These are phyloP conservation scores for Neolamprologus caudopunctatus DNA, from an alignment of 2,113 vertebrate genomes.

Conservation along the genomic window DNA sequence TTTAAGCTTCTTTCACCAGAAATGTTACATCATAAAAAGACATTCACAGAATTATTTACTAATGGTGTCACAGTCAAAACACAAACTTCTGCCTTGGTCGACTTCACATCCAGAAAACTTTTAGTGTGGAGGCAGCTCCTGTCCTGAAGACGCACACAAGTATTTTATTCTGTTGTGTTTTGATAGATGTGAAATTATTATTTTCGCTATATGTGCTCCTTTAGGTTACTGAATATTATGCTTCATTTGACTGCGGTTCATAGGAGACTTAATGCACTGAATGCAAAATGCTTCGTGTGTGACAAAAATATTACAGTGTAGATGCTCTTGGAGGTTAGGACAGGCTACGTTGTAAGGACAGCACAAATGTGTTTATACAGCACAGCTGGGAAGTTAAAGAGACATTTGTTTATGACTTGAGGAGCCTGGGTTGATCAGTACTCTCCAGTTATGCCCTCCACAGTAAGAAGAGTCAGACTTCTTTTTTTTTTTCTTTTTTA, in stretches of 20 bases:
- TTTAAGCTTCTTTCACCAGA: background rate
- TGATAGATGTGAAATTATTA: background rate
- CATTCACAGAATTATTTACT: background rate
- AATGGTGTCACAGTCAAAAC: background rate
- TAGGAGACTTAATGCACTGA: background rate
- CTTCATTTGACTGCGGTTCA: background rate
- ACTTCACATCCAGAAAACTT: background rate
- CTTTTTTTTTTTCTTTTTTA: background rate
- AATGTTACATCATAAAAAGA: background rate
- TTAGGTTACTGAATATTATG: background rate
- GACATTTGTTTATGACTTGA: fast-evolving
- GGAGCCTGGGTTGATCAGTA: background rate
- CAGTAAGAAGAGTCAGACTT: background rate
- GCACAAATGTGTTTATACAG: background rate
- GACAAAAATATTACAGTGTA: background rate
- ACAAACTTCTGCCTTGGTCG: background rate
- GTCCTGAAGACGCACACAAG: background rate
- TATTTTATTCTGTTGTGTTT: background rate
- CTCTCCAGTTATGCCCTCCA: background rate
- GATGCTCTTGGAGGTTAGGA: background rate
- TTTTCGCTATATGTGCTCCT: background rate
- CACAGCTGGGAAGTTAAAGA: background rate
- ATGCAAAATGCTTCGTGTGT: background rate
- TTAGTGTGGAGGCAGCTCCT: background rate
- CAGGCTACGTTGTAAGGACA: background rate